phyloP scores from a whole-genome alignment of 2,888 invertebrate genomes.

The Eristalis intricaria region DNA sequence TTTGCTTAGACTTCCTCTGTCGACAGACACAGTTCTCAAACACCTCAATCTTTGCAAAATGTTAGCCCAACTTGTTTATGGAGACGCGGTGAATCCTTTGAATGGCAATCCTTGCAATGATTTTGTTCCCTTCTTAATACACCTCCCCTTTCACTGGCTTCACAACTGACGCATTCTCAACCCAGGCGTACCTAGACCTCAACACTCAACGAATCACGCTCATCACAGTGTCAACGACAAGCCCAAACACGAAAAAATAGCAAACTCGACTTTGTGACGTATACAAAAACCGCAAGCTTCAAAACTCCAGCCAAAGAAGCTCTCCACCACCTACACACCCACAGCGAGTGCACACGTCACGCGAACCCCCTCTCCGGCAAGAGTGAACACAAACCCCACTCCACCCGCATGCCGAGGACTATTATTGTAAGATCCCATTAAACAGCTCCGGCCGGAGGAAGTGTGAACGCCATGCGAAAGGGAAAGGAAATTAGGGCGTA shows the following conservation, averaged over 20 bases:
- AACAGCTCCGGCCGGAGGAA: not conserved
- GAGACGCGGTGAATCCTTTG: too few relatives aligned
- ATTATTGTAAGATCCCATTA: conserved; percentile 11
- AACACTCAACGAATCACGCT: not conserved
- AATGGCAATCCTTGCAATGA: too few relatives aligned
- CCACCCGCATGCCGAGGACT: not conserved
- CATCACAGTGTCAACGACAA: not conserved
- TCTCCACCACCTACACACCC: not conserved
- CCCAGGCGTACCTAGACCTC: too few relatives aligned
- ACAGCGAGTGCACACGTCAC: not conserved
- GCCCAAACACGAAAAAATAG: not conserved
- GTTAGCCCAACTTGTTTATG: too few relatives aligned
- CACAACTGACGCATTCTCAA: too few relatives aligned
- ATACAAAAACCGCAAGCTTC: not conserved
- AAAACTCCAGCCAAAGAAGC: not conserved
- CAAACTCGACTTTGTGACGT: not conserved
- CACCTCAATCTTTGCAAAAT: too few relatives aligned
- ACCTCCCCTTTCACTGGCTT: too few relatives aligned
- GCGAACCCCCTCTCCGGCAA: not conserved
- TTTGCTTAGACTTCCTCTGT: too few relatives aligned
- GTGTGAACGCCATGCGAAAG: conserved; percentile 29
- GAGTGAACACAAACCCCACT: not conserved
- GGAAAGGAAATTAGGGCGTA: conserved; percentile 15
- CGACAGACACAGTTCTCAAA: too few relatives aligned
- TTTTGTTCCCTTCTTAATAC: too few relatives aligned